A percentile compares a stretch with the other conserved stretches of the same genome.
phyloP scores from a whole-genome alignment of 23 tunicate species.

The Phallusia fumigata region DNA sequence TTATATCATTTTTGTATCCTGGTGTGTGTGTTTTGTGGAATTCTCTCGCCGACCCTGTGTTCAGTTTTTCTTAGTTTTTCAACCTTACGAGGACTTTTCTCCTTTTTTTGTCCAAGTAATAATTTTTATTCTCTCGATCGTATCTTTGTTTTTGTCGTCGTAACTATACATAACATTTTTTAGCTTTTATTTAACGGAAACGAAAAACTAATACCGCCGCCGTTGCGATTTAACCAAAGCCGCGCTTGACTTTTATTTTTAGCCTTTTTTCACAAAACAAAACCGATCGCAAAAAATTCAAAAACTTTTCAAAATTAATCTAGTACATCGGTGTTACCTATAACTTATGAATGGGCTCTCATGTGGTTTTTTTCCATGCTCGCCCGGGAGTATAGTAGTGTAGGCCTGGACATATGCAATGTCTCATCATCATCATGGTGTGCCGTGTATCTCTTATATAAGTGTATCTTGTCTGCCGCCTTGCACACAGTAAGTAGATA shows the following conservation, averaged over 20 bases:
- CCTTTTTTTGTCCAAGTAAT: constrained; percentile 6
- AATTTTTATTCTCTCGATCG: not conserved
- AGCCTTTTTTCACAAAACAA: no score
- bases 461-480: not conserved
- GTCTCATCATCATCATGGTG: not conserved
- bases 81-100: not conserved
- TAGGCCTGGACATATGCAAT: constrained; percentile 13
- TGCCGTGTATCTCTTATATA: not conserved
- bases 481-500: not conserved
- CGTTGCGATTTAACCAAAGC: not conserved
- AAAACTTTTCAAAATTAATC: not conserved
- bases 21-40: constrained; percentile 9
- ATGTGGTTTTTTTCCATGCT: not conserved
- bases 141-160: not conserved
- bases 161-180: not conserved
- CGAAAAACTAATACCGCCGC: not conserved
- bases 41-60: constrained; percentile 1
- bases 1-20: constrained; percentile 18
- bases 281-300: not conserved
- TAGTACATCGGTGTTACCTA: not conserved
- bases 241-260: no score
- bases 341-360: not conserved
- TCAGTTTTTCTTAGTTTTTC: not conserved
- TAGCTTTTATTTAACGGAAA: not conserved
- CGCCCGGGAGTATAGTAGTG: not conserved